Evolutionary conservation across 2,113 vertebrate genomes (phyloP).

Genomic region (Delphinus delphis): DNA sequence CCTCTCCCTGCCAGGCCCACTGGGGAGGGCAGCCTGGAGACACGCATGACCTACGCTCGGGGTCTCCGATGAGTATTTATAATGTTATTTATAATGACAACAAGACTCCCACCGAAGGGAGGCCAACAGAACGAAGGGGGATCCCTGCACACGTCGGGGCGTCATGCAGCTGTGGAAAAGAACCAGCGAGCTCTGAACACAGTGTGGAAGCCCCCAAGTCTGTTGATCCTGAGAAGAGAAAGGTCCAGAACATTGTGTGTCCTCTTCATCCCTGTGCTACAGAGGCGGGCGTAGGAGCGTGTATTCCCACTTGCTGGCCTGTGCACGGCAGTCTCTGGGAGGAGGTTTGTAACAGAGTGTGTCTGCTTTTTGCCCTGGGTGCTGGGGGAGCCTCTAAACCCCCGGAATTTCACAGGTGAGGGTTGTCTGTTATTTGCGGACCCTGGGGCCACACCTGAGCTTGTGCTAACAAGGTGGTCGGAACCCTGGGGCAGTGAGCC

Average conservation of each 20-base stretch:
- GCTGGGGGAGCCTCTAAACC: not conserved
- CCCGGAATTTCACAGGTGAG: not conserved
- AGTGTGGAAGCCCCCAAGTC: rapidly evolving
- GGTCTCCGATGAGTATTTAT: rapidly evolving
- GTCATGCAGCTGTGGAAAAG: rapidly evolving
- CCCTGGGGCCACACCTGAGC: not conserved
- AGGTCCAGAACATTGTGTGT: rapidly evolving
- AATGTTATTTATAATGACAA: too few species aligned
- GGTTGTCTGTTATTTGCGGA: rapidly evolving
- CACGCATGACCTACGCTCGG: rapidly evolving
- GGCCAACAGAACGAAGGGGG: too few species aligned
- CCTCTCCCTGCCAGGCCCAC: not conserved
- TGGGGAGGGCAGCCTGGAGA: not conserved
- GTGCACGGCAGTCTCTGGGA: rapidly evolving
- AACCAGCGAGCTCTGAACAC: too few species aligned
- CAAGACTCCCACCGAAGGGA: too few species aligned
- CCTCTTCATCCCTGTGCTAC: rapidly evolving
- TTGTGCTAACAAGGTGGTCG: rapidly evolving
- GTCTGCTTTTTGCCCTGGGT: not conserved
- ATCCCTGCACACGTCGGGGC: rapidly evolving
- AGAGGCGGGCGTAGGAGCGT: rapidly evolving
- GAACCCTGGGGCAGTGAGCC: not conserved
- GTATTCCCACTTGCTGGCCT: not conserved
- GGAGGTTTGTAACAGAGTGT: rapidly evolving
- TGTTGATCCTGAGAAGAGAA: rapidly evolving